Evolutionary conservation across 92 coral and sea anemone genomes (phyloP), one percentile per base, ranked within the genome.

Genomic region (Palythoa heliodiscus): DNA sequence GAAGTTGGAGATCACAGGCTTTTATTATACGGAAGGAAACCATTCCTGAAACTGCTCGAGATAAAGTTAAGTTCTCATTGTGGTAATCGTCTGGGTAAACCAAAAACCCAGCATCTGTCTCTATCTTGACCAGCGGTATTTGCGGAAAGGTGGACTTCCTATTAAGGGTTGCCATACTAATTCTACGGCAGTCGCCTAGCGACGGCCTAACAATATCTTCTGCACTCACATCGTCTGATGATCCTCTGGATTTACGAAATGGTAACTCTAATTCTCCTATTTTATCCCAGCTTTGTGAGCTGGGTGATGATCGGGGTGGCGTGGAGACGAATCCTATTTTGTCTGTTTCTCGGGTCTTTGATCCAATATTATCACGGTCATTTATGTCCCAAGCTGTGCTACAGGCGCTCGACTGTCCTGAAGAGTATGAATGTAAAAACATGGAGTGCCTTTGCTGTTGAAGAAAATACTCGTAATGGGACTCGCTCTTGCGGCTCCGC

Each of bases 31-130:
- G 89, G 25, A 97, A 86, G 16, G 98, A 86, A 29, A 97, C 89
- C 99, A 97, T 97, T 4, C 99, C 98, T 0, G 99, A 95, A 11
- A 97, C 97, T 4, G 98, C 97, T 22, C 94, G 97, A 20, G 97
- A 90, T 52, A 91, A 84, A 53, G 74, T 52, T 43, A 90, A 70
- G 48, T 95, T 93, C 24, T 89, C 91, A 9, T 86, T 92, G 64
- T 68, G 70, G 72, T 90, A 91, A 39, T 93, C 93, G 73, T 93
- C 95, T 9, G 99, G 95, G 74, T 89, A 97, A 60, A 93, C 69
- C 86, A 88, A 70, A 70, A 91, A 97, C 10, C 98, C 98, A 29
- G 91, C 89, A 7, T 93, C 95, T 23, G 87, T 76, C 70, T 93
- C 99, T 63, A 91, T 71, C 52, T 87, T 84, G 39, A 87, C 85